phyloP scores from a whole-genome alignment of 2,888 invertebrate species.

The Lepidochrysops patricia region DNA sequence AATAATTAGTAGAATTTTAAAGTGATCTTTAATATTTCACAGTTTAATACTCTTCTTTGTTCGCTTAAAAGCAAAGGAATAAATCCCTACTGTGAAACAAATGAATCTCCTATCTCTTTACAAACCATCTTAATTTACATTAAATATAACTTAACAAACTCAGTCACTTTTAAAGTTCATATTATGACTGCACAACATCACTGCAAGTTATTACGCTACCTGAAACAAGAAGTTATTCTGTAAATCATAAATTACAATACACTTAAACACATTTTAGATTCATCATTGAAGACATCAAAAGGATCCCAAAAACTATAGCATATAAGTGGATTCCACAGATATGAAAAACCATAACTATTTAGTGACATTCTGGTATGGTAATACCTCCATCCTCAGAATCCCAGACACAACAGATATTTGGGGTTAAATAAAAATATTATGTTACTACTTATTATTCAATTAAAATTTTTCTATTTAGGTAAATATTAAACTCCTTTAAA shows the following conservation, averaged over 20 bases:
- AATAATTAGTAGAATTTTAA: not conserved
- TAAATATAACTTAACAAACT: not conserved
- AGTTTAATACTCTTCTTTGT: not conserved
- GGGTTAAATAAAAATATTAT: too few relatives aligned
- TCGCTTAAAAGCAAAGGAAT: not conserved
- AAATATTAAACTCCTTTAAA: too few relatives aligned
- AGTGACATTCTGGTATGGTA: too few relatives aligned
- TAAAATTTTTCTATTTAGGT: too few relatives aligned
- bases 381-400: too few relatives aligned
- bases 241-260: not conserved
- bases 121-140: not conserved
- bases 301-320: too few relatives aligned
- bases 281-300: too few relatives aligned
- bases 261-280: too few relatives aligned
- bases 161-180: conserved; percentile 11
- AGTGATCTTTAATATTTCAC: not conserved
- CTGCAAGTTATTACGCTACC: not conserved
- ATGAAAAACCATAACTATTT: too few relatives aligned
- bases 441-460: too few relatives aligned
- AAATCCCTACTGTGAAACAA: not conserved
- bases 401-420: too few relatives aligned
- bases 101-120: not conserved
- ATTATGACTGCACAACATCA: conserved; percentile 1
- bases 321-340: too few relatives aligned
- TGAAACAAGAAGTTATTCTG: conserved; percentile 3